Evolutionary conservation across 2,113 vertebrate genomes (phyloP), one percentile per base, ranked within the genome.

Genomic region (Oreochromis spilurus): DNA sequence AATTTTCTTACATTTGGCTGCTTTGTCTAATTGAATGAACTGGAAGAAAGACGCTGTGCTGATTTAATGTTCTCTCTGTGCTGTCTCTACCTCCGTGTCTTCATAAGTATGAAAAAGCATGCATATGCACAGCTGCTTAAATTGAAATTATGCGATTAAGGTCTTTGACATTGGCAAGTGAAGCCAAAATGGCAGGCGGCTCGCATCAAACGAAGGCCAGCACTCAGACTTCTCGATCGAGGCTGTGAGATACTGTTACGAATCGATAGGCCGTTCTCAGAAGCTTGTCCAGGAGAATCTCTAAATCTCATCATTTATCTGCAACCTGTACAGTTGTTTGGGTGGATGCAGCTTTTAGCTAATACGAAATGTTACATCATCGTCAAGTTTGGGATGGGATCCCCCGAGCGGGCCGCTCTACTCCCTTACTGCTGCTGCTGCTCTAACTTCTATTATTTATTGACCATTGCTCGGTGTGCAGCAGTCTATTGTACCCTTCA

Each of bases 401-500:
- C 60, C 81, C 79, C 86, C 60, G 38, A 72, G 31, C 1, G 17
- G 24, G 55, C 10, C 2, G 2, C 29, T 83, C 58, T 38, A 16
- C 77, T 87, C 53, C 9, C 72, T 54, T 38, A 38, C 57, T 31
- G 83, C 58, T 34, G 81, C 57, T 75, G 50, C 67, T 87, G 50
- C 78, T 83, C 81, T 88, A 67, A 87, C 79, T 91, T 93, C 50
- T 89, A 91, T 93, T 93, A 95, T 93, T 95, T 88, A 95, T 93
- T 84, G 89, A 84, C 75, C 84, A 84, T 82, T 77, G 67, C 87
- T 57, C 40, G 26, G 55, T 80, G 67, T 91, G 84, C 58, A 90
- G 75, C 57, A 77, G 62, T 52, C 24, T 79, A 34, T 58, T 82
- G 82, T 79, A 87, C 84, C 55, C 55, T 70, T 84, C 60, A 67